phyloP scores from a whole-genome alignment of 2,888 invertebrate species.

The Lydus trimaculatus region DNA sequence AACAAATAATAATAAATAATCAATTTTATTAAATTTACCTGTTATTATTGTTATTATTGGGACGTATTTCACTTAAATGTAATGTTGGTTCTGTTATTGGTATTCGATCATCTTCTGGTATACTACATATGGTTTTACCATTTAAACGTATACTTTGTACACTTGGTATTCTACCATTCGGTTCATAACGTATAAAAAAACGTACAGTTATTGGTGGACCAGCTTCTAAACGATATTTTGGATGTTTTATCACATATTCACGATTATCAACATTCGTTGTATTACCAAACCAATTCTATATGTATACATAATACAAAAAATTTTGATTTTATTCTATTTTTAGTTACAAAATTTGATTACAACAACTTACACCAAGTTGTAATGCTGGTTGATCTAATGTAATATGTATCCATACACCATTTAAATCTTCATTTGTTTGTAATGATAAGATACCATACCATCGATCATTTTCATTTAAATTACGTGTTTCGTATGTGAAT shows the following conservation, averaged over 20 bases:
- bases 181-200: constrained; percentile 69
- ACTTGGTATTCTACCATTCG: constrained; percentile 61
- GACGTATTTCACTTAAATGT: constrained; percentile 31
- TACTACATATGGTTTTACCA: constrained; percentile 66
- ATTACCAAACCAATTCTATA: constrained; percentile 64
- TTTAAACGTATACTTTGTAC: constrained; percentile 65
- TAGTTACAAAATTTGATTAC: too few species aligned
- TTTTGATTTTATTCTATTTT: neutral
- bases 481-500: constrained; percentile 48
- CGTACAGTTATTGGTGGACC: constrained; percentile 65
- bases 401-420: constrained; percentile 68
- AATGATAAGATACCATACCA: constrained; percentile 69
- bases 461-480: constrained; percentile 61
- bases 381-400: constrained; percentile 67
- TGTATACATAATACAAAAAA: constrained; percentile 11
- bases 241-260: constrained; percentile 67
- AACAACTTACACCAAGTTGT: constrained; percentile 66
- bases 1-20: neutral
- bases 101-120: neutral
- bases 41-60: neutral
- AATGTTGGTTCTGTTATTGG: constrained; percentile 18
- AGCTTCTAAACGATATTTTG: constrained; percentile 65
- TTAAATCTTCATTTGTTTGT: constrained; percentile 65
- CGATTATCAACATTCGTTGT: constrained; percentile 66
- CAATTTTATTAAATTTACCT: neutral